Conservation (phyloP, 1,140 invertebrate species). For the Anoplophora glabripennis region DNA sequence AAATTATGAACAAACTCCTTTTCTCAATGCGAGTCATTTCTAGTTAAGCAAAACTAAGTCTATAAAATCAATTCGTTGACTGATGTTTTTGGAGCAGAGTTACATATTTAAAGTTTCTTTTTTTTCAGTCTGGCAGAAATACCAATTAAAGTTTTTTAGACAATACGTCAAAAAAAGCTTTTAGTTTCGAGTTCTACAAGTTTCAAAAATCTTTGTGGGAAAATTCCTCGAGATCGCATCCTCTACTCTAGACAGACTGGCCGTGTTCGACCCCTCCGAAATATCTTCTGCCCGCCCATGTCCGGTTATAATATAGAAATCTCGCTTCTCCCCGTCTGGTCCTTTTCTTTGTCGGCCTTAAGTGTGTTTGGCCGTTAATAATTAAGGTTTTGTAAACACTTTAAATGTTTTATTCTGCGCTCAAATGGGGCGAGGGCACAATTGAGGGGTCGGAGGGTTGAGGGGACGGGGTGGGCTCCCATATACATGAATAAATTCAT, state of each 20-base stretch:
- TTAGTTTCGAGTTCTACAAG: too few relatives aligned
- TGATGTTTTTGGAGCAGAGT: too few relatives aligned
- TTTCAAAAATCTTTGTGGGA: too few relatives aligned
- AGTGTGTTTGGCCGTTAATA: slow-evolving; percentile 44
- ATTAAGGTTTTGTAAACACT: slow-evolving; percentile 45
- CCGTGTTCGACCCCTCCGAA: not conserved
- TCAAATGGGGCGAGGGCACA: slow-evolving; percentile 18
- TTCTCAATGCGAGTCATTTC: too few relatives aligned
- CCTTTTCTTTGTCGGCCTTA: slow-evolving; percentile 28
- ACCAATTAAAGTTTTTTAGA: too few relatives aligned
- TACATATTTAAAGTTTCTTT: too few relatives aligned
- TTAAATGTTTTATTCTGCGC: slow-evolving; percentile 35
- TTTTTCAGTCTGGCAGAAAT: too few relatives aligned
- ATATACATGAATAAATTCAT: too few relatives aligned
- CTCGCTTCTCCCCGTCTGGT: slow-evolving; percentile 6
- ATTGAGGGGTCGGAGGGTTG: slow-evolving; percentile 1
- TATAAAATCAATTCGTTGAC: too few relatives aligned
- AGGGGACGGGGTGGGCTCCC: not conserved
- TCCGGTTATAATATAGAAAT: slow-evolving; percentile 13
- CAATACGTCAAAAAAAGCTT: too few relatives aligned
- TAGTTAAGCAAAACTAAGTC: too few relatives aligned
- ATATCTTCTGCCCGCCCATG: not conserved
- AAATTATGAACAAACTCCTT: too few relatives aligned
- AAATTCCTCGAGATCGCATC: not conserved
- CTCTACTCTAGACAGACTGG: not conserved